These are phyloP conservation scores for Chlorops oryzae DNA, from an alignment of 1,140 invertebrate genomes.

Conservation along the genomic window DNA sequence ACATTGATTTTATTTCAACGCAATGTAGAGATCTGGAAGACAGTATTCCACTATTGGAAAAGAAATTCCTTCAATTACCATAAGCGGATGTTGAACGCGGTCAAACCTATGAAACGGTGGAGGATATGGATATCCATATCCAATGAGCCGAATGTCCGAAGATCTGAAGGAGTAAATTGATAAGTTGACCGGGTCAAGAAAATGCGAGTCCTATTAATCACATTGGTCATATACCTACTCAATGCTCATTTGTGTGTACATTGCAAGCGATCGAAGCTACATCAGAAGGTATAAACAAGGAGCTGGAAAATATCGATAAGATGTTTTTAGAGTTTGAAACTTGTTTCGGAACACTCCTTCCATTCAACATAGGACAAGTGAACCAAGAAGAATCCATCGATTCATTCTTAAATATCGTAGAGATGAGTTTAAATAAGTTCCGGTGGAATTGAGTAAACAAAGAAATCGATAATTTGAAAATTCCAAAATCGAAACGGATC, in stretches of 20 bases:
- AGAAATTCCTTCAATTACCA: constrained; percentile 64
- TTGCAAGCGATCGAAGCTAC: constrained; percentile 87
- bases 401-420: not conserved
- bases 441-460: constrained; percentile 9
- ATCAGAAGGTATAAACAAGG: constrained; percentile 64
- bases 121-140: constrained; percentile 89
- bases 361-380: constrained; percentile 53
- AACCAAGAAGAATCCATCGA: not conserved
- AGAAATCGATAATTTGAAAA: constrained; percentile 54
- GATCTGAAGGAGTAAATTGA: constrained; percentile 93
- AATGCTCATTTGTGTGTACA: constrained; percentile 95
- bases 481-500: no score
- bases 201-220: constrained; percentile 84
- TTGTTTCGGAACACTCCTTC: constrained; percentile 67
- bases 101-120: constrained; percentile 79
- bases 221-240: constrained; percentile 84
- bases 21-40: constrained; percentile 92
- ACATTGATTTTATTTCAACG: constrained; percentile 87
- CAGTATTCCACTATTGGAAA: constrained; percentile 76
- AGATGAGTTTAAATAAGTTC: constrained; percentile 5
- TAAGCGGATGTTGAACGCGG: constrained; percentile 80
- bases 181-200: constrained; percentile 82
- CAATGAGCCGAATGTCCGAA: constrained; percentile 87
- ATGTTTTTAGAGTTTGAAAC: constrained; percentile 71
- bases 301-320: constrained; percentile 76